Conservation (phyloP, 2,113 vertebrate species). For the Colistium nudipinnis region DNA sequence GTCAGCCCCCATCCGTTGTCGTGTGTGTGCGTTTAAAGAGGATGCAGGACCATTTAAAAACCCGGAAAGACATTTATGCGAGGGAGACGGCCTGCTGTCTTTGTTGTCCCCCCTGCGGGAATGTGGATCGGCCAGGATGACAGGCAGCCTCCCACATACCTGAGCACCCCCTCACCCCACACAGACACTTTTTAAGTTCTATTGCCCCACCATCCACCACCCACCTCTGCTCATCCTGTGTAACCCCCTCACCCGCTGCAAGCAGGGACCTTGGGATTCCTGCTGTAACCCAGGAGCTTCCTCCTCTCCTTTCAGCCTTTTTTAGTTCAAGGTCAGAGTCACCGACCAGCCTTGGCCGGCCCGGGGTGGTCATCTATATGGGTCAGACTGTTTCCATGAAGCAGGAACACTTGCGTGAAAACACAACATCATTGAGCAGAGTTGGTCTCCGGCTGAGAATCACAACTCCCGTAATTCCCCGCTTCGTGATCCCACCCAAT, state of each 20-base stretch:
- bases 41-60: slow-evolving; percentile 75
- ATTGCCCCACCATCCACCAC: slow-evolving; percentile 14
- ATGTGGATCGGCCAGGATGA: slow-evolving; percentile 76
- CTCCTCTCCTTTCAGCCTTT: slow-evolving; percentile 88
- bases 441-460: neutral
- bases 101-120: slow-evolving; percentile 80
- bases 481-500: neutral
- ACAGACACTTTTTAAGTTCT: slow-evolving; percentile 8
- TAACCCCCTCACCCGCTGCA: slow-evolving; percentile 66
- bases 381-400: slow-evolving; percentile 38
- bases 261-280: slow-evolving; percentile 86
- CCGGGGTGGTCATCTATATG: slow-evolving; percentile 39
- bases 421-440: neutral
- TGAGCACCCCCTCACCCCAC: slow-evolving; percentile 66
- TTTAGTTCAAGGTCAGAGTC: slow-evolving; percentile 83
- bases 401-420: slow-evolving; percentile 27
- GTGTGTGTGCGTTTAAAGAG: slow-evolving; percentile 44
- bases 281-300: slow-evolving; percentile 79
- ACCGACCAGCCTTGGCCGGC: slow-evolving; percentile 54
- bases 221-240: slow-evolving; percentile 64
- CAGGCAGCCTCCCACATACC: slow-evolving; percentile 81
- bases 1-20: slow-evolving; percentile 31
- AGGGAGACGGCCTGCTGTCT: slow-evolving; percentile 52
- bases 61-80: slow-evolving; percentile 66
- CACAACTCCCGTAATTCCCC: neutral